Base-by-base conservation (phyloP, 2,888 invertebrate genomes). In the Platycheirus rosarum region DNA sequence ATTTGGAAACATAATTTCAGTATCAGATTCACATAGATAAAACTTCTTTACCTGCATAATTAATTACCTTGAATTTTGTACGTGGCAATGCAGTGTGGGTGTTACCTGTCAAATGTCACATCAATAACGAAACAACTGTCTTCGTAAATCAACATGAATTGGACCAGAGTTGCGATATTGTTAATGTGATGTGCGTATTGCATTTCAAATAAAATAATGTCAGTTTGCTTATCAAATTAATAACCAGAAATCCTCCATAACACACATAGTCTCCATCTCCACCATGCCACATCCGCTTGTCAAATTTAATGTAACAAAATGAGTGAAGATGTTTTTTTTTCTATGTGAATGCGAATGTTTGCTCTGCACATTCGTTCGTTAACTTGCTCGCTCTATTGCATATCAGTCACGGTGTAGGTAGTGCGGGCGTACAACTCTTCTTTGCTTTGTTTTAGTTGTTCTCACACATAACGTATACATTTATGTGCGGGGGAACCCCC, bases 281-380 rank as follows among this genome's bases (percentile, higher is more conserved):
- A 29, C 9, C 55, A 40, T 57, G 14, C 57, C 32, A 77, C 65
- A 57, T 71, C 77, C 71, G 75, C 60, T 66, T 71, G 76, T 76
- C 80, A 80, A 60, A 80, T 76, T 75, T 46, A 80, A 76, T 76
- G 70, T 57, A 65, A 63, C 63, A 29, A 60, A 53, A 70, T 51
- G 49, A 57, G 48, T 44, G 74, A 49, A 49, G 48, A 40, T 57
- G 14, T 62, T 29, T 8, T 16, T 18, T 23, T 1, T 26, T 35
- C 26, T 37, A 6, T 14, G 35, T 53, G 40, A 42, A 57, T 62
- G 60, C 9, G 63, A 26, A 55, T 70, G 55, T 49, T 44, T 57
- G 68, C 49, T 74, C 63, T 65, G 75, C 65, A 80, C 75, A 75
- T 75, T 80, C 23, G 65, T 20, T 75, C 26, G 69, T 55, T 55